These are phyloP conservation scores for Anser cygnoides DNA, from an alignment of 2,113 vertebrate genomes.

Conservation along the genomic window DNA sequence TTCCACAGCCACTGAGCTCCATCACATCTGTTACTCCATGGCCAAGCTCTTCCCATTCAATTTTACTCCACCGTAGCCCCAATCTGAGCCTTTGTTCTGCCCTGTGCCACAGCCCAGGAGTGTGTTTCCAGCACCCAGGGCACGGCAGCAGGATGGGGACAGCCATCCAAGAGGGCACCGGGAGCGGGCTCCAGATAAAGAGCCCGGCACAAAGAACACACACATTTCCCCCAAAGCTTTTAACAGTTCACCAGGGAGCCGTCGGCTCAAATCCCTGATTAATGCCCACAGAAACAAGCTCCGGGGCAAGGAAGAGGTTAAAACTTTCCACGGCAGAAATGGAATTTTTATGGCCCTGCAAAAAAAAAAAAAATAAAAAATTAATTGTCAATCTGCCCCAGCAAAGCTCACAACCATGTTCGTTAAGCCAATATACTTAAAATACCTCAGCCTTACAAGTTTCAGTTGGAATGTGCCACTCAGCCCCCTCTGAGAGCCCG, in stretches of 20 bases:
- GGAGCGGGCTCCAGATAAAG: background rate
- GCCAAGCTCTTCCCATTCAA: background rate
- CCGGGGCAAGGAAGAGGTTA: constrained; percentile 34
- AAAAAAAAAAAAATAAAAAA: background rate
- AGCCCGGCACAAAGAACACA: background rate
- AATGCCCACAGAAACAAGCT: background rate
- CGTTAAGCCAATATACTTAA: constrained; percentile 52
- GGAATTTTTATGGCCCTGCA: constrained; percentile 40
- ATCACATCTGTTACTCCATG: background rate
- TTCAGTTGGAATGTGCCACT: constrained; percentile 58
- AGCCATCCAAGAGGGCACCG: background rate
- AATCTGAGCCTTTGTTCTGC: background rate
- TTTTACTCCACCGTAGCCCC: background rate
- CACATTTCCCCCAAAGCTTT: background rate
- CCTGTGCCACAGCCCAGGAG: background rate
- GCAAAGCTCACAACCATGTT: constrained; percentile 40
- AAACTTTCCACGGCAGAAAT: constrained; percentile 52
- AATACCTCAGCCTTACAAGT: constrained; percentile 54
- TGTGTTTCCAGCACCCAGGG: background rate
- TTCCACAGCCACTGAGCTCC: background rate
- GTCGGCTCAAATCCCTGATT: background rate
- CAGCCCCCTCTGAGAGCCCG: background rate
- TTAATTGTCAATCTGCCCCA: constrained; percentile 45
- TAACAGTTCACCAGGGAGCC: background rate
- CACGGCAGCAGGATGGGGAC: background rate